These are phyloP conservation scores for Drosophila parthenogenetica DNA, from an alignment of 2,888 invertebrate genomes.

Conservation along the genomic window DNA sequence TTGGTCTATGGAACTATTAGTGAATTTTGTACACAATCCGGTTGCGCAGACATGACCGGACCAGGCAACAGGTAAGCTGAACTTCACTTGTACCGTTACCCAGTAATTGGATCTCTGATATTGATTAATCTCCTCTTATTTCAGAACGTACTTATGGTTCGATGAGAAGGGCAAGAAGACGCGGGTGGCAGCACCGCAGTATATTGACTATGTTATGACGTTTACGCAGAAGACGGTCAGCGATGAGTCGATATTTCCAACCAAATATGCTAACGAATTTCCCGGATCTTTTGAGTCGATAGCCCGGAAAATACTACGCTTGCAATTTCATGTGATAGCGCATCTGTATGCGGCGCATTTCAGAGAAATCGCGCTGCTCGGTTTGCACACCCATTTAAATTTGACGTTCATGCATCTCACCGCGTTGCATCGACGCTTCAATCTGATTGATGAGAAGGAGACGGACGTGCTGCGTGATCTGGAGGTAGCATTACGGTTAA, in stretches of 20 bases:
- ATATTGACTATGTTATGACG: slow-evolving; percentile 99
- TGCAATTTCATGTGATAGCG: slow-evolving; percentile 98
- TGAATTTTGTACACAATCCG: slow-evolving; percentile 98
- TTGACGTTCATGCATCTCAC: slow-evolving; percentile 98
- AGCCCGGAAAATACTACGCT: slow-evolving; percentile 97
- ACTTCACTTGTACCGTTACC: too few relatives aligned
- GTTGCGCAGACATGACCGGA: slow-evolving; percentile 98
- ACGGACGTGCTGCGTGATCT: slow-evolving; percentile 97
- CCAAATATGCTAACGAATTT: slow-evolving; percentile 98
- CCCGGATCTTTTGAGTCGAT: slow-evolving; percentile 97
- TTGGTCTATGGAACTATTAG: slow-evolving; percentile 99
- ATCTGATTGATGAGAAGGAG: slow-evolving; percentile 97
- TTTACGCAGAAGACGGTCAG: slow-evolving; percentile 98
- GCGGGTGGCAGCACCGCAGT: slow-evolving; percentile 98
- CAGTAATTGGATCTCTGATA: too few relatives aligned
- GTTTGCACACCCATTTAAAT: slow-evolving; percentile 98
- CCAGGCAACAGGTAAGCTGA: slow-evolving; percentile 93
- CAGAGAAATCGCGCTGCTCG: slow-evolving; percentile 96
- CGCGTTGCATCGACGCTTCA: slow-evolving; percentile 93
- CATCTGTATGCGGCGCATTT: slow-evolving; percentile 99
- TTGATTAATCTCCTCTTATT: slow-evolving; percentile 60
- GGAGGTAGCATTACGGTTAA: slow-evolving; percentile 91
- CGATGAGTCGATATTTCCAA: slow-evolving; percentile 98
- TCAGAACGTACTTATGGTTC: slow-evolving; percentile 98
- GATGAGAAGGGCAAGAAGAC: slow-evolving; percentile 99